phyloP scores from a whole-genome alignment of 1,140 invertebrate genomes.

The Conus ventricosus region DNA sequence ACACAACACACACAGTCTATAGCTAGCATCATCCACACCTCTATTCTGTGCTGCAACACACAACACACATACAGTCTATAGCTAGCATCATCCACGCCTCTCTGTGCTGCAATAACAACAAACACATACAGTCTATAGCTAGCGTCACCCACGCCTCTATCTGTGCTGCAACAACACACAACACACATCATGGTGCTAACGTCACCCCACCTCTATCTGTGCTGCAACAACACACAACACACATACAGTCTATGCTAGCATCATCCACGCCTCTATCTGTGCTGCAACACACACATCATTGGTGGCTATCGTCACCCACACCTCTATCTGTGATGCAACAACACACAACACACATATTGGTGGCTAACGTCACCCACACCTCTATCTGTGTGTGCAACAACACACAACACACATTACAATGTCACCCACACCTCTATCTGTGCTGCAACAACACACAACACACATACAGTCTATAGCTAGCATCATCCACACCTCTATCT shows the following conservation, averaged over 20 bases:
- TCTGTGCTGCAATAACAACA: not conserved
- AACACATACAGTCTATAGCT: not conserved
- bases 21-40: too few relatives aligned
- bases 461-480: too few relatives aligned
- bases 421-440: not conserved
- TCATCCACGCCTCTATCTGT: too few relatives aligned
- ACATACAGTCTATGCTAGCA: too few relatives aligned
- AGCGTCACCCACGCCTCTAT: not conserved
- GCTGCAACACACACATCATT: not conserved
- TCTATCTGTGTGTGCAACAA: not conserved
- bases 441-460: too few relatives aligned
- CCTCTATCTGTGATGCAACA: too few relatives aligned
- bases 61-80: not conserved
- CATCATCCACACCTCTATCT: slow-evolving; percentile 19
- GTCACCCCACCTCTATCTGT: too few relatives aligned
- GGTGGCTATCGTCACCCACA: too few relatives aligned
- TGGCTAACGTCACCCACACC: not conserved
- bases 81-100: not conserved
- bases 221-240: too few relatives aligned
- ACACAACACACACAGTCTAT: not conserved
- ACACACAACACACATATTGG: not conserved
- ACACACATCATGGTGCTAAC: not conserved
- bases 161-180: not conserved
- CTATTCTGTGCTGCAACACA: not conserved
- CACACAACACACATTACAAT: not conserved